Percentiles rank a stretch among this genome's conserved stretches.
Evolutionary conservation across 1,140 invertebrate species (phyloP).

Genomic region (Hermatobates lingyangjiaoensis): DNA sequence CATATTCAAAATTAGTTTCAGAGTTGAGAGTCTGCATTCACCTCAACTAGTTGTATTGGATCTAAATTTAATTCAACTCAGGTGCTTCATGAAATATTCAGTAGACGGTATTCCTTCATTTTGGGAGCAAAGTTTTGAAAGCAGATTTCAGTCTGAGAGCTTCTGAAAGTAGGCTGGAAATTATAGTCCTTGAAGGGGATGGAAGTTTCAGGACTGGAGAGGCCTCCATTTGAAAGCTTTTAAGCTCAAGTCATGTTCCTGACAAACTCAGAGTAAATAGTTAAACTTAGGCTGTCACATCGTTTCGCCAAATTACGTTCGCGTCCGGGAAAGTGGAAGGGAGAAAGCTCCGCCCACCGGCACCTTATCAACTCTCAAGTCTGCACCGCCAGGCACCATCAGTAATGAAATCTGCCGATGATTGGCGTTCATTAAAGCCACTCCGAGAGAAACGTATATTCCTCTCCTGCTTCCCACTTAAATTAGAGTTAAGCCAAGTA

Average conservation of each 20-base stretch:
- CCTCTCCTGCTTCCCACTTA: no score
- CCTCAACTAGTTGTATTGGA: no score
- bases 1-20: no score
- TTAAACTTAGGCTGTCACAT: not conserved
- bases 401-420: not conserved
- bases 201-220: not conserved
- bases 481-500: not conserved
- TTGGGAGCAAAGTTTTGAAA: not conserved
- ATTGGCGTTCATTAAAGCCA: not conserved
- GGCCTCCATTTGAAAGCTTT: not conserved
- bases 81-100: not conserved
- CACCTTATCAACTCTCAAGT: not conserved
- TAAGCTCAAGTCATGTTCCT: not conserved
- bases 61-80: not conserved
- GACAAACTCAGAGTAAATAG: not conserved
- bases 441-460: not conserved
- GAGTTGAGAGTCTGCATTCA: no score
- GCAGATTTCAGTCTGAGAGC: not conserved
- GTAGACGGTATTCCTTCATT: not conserved
- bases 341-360: not conserved
- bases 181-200: not conserved
- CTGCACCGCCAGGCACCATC: not conserved
- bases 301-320: not conserved
- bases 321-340: not conserved
- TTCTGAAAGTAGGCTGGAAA: not conserved